Evolutionary conservation across 2,888 invertebrate species (phyloP), one percentile per base, ranked within the genome.

Genomic region (Leucophenga montana): DNA sequence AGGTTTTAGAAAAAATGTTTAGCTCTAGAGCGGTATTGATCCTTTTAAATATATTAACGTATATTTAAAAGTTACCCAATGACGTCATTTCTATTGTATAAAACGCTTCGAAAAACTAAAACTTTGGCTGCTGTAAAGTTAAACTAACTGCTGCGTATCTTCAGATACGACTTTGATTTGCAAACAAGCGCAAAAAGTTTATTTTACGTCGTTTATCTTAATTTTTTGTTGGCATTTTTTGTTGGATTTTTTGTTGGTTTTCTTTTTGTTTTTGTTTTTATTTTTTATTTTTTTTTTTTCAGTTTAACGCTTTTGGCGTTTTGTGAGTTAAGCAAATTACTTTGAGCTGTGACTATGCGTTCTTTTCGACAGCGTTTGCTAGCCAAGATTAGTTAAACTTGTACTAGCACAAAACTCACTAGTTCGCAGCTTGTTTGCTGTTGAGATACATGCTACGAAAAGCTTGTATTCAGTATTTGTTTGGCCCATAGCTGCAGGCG

Each of bases 401-500:
- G 71, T 76, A 65, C 70, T 39, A 39, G 11, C 11, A 39, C 39
- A 39, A n/a, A n/a, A 5, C 39, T 39, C 9, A 39, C 9, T 11
- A 39, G 11, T 39, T 39, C 8, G 39, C 11, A 39, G 39, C 27
- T 27, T 27, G 27, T 27, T 27, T 27, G 27, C 27, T 27, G 27
- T 27, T 27, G 4, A 27, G 4, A 27, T 3, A 39, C 39, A 39
- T 5, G 39, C 39, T 5, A 8, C 11, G 54, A n/a, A 16, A 18
- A 16, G 16, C 44, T 44, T 62, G 53, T 66, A 71, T 78, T 71
- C 8, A 54, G 71, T 78, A 72, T 84, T 83, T 74, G 77, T 71
- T 75, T 85, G 83, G 75, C 81, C 85, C 84, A 82, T 75, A 84
- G 85, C 81, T 85, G 73, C 67, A 73, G 85, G 80, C 75, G 74